Evolutionary conservation across 53 echinoderm and acorn worm genomes (phyloP), one percentile per base, ranked within the genome.

Genomic region (Temnopleurus reevesii): DNA sequence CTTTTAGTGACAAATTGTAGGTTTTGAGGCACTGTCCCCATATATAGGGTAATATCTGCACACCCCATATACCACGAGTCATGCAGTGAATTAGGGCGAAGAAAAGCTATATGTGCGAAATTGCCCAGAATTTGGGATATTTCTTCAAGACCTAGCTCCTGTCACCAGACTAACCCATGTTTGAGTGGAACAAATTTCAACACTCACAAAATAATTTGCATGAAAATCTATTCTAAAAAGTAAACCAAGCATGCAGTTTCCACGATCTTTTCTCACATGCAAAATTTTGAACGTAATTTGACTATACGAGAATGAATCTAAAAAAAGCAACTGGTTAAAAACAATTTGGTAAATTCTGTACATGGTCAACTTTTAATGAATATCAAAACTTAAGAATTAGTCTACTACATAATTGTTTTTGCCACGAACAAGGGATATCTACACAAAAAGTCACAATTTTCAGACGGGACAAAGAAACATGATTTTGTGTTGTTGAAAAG

Each of bases 291-390:
- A n/a, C 71, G 36, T 10, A 15, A 38, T n/a, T 71, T 41, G 23
- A 33, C 41, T 4, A 19, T 58, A 58, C 5, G 12, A 58, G 71
- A 41, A 13, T 59, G n/a, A 65, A 41, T 71, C 41, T 53, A 8
- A 83, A 83, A 30, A 60, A 85, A 85, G 49, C 36, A 38, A 60
- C 85, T 46, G 46, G 46, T 21, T 26, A 41, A 59, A 60, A 85
- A 27, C 60, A 85, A 41, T 85, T 85, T 85, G 43, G 85, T 59
- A 19, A 87, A 71, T 87, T 87, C 71, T 87, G 88, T 87, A 87
- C 88, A 87, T 66, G 71, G 65, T 65, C 51, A 87, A 65, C 71
- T 66, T 87, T 86, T 87, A 87, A 87, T 87, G 88, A 87, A 87
- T 87, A 87, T 87, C 88, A 87, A 87, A 87, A 87, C 65, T 66